phyloP scores from a whole-genome alignment of 2,888 invertebrate species.

The Drosophila mercatorum region DNA sequence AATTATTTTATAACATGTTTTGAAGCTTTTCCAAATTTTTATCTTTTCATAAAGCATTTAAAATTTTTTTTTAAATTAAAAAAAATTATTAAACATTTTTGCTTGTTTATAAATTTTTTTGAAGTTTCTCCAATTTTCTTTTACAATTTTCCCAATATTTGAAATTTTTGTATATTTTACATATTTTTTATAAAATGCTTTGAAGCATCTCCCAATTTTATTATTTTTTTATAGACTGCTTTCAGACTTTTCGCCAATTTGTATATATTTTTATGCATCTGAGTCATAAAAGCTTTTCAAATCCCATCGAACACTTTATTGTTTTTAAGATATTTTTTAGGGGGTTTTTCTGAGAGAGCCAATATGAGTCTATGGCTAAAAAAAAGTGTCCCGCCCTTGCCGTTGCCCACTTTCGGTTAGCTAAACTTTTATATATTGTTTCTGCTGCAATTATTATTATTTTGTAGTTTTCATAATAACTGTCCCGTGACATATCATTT shows the following conservation, averaged over 20 bases:
- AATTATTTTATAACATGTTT: not conserved
- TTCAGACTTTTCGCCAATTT: not conserved
- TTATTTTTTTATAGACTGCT: not conserved
- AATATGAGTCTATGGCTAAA: not conserved
- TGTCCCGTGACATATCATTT: conserved; percentile 15
- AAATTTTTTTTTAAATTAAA: too few relatives aligned
- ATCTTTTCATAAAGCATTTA: too few relatives aligned
- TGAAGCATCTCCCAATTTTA: not conserved
- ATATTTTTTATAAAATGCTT: not conserved
- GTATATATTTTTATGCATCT: not conserved
- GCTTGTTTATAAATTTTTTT: too few relatives aligned
- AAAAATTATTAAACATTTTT: too few relatives aligned
- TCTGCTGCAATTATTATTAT: not conserved
- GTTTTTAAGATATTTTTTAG: not conserved
- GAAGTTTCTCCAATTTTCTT: too few relatives aligned
- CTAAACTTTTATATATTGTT: not conserved
- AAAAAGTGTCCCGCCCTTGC: not conserved
- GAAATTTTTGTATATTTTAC: too few relatives aligned
- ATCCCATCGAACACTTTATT: not conserved
- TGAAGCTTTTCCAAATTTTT: too few relatives aligned
- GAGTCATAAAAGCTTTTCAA: not conserved
- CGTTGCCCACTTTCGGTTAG: not conserved
- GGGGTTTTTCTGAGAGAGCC: not conserved
- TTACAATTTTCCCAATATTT: too few relatives aligned
- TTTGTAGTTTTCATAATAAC: not conserved